A percentile compares a stretch with the other conserved stretches of the same genome.
phyloP scores from a whole-genome alignment of 1,140 invertebrate genomes.

The Liolophura sinensis region DNA sequence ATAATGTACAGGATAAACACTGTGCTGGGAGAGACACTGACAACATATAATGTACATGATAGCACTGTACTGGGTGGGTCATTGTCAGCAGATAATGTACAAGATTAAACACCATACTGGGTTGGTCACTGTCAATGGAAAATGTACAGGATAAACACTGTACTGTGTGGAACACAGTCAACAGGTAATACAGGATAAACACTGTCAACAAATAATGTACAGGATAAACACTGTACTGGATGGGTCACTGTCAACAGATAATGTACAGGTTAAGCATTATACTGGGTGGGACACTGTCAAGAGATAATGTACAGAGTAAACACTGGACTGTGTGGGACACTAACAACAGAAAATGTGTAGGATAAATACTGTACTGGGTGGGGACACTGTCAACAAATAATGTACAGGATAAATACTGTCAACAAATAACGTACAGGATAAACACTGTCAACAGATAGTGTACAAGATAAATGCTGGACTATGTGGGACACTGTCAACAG shows the following conservation, averaged over 20 bases:
- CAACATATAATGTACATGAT: not conserved
- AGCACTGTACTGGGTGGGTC: not conserved
- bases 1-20: not conserved
- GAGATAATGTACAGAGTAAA: not conserved
- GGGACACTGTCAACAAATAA: not conserved
- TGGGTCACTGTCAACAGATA: not conserved
- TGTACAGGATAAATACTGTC: not conserved
- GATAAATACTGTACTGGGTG: not conserved
- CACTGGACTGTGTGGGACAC: not conserved
- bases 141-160: not conserved
- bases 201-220: not conserved
- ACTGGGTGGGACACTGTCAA: slow-evolving; percentile 2
- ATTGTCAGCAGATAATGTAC: not conserved
- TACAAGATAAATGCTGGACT: not conserved
- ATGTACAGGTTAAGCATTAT: not conserved
- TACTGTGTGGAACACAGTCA: not conserved
- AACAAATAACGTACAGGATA: no score
- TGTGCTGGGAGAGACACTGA: not conserved
- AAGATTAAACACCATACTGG: not conserved
- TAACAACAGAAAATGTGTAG: not conserved
- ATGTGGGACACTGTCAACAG: not conserved
- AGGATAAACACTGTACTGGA: not conserved
- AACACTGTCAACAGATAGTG: slow-evolving; percentile 1
- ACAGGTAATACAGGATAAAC: not conserved
- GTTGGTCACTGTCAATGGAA: not conserved